These are phyloP conservation scores for Helarctos malayanus DNA, from an alignment of 2,797 vertebrate species.

Conservation along the genomic window DNA sequence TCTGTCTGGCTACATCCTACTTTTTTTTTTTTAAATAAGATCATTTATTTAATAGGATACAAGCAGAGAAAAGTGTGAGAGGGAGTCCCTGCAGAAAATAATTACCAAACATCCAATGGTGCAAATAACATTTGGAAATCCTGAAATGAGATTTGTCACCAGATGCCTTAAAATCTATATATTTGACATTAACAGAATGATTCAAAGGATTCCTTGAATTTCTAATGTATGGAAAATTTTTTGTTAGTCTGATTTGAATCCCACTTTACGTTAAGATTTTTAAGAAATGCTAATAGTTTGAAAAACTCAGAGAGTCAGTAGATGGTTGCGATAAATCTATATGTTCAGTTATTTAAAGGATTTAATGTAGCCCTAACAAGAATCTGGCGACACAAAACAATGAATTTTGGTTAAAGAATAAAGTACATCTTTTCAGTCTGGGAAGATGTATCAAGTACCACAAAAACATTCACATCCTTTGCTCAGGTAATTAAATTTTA, in stretches of 20 bases:
- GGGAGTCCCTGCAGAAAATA: background rate
- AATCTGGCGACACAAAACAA: background rate
- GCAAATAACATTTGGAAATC: constrained; percentile 36
- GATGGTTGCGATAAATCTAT: background rate
- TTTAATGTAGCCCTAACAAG: background rate
- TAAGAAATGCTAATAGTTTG: background rate
- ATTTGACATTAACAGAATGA: constrained; percentile 32
- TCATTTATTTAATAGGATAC: background rate
- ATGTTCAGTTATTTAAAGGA: constrained; percentile 40
- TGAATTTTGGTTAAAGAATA: background rate
- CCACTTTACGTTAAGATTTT: background rate
- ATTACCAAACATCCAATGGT: background rate
- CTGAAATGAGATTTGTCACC: constrained; percentile 43
- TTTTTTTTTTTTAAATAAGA: background rate
- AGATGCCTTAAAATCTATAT: constrained; percentile 48
- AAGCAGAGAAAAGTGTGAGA: constrained; percentile 33
- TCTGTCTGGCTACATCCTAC: background rate
- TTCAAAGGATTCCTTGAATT: constrained; percentile 43
- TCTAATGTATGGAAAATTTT: background rate
- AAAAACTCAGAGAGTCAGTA: constrained; percentile 38
- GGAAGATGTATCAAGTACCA: background rate
- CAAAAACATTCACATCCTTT: background rate
- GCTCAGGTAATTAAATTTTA: background rate
- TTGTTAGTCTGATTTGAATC: constrained; percentile 24
- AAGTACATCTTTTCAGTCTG: background rate